Evolutionary conservation across 2,888 invertebrate genomes (phyloP).

Genomic region (Nymphalis urticae): DNA sequence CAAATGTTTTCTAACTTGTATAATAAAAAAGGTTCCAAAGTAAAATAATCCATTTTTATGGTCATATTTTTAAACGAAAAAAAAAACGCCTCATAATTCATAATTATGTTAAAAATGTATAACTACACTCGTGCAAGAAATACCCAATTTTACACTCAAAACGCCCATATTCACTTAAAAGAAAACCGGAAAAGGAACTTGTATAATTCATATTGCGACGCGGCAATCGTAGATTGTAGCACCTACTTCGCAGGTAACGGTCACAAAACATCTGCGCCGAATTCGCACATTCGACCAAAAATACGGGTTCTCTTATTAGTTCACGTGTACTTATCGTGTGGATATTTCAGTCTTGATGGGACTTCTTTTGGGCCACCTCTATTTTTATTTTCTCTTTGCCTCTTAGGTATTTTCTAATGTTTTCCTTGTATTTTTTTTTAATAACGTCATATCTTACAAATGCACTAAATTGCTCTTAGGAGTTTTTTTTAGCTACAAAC

Average conservation of each 20-base stretch:
- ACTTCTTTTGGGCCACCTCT: conserved; percentile 1
- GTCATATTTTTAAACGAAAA: too few species aligned
- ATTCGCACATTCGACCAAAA: conserved; percentile 64
- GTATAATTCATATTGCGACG: conserved; percentile 6
- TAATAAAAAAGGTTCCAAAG: too few species aligned
- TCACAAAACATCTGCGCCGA: conserved; percentile 60
- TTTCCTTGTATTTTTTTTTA: neutral
- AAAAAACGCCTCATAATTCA: too few species aligned
- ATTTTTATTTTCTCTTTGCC: conserved; percentile 1
- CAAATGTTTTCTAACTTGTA: too few species aligned
- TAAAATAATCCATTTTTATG: too few species aligned
- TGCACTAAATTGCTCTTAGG: too few species aligned
- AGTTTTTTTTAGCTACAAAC: too few species aligned
- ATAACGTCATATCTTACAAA: too few species aligned
- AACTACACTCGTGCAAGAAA: too few species aligned
- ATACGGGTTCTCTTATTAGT: conserved; percentile 67
- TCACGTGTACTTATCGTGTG: conserved; percentile 47
- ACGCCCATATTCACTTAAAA: neutral
- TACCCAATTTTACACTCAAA: too few species aligned
- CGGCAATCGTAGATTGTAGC: conserved; percentile 13
- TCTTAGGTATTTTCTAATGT: neutral
- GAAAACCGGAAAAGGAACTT: neutral
- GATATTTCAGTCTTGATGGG: conserved; percentile 16
- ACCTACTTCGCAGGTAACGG: conserved; percentile 48
- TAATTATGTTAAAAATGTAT: too few species aligned